These are phyloP conservation scores for Pungitius pungitius DNA, from an alignment of 2,113 vertebrate species.

Conservation along the genomic window DNA sequence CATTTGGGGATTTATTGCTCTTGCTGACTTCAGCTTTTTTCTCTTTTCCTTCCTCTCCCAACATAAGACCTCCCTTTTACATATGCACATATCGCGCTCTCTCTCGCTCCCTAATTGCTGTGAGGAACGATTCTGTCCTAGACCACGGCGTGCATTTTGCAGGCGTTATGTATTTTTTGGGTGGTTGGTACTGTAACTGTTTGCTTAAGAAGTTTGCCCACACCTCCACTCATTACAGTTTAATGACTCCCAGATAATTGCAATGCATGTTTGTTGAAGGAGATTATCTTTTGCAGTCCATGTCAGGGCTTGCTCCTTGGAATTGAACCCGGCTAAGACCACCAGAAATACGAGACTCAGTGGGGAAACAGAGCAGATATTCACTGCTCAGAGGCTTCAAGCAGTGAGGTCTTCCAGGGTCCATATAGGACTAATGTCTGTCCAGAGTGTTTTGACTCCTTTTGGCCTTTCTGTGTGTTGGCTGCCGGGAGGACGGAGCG, in stretches of 20 bases:
- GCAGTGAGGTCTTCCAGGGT: conserved; percentile 60
- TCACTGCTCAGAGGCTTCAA: conserved; percentile 42
- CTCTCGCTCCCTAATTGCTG: conserved; percentile 66
- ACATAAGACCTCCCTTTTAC: conserved; percentile 66
- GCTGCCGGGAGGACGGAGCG: conserved; percentile 47
- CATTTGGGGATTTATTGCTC: conserved; percentile 72
- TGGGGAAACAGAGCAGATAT: conserved; percentile 57
- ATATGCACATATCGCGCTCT: conserved; percentile 60
- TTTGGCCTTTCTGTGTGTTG: conserved; percentile 41
- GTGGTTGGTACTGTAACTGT: conserved; percentile 64
- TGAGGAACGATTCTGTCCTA: conserved; percentile 64
- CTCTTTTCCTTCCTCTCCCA: conserved; percentile 54
- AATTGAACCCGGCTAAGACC: conserved; percentile 31
- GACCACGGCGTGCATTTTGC: conserved; percentile 59
- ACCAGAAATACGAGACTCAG: conserved; percentile 33
- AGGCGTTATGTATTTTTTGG: conserved; percentile 64
- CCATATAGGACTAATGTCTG: conserved; percentile 54
- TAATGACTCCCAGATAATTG: conserved; percentile 71
- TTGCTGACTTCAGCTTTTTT: conserved; percentile 74
- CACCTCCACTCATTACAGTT: conserved; percentile 71
- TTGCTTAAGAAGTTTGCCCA: conserved; percentile 67
- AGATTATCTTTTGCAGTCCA: conserved; percentile 61
- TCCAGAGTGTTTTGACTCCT: conserved; percentile 68
- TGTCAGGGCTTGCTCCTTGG: conserved; percentile 53
- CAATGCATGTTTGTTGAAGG: conserved; percentile 63